Conservation (phyloP, 2,888 invertebrate genomes). For the Elegia similella region DNA sequence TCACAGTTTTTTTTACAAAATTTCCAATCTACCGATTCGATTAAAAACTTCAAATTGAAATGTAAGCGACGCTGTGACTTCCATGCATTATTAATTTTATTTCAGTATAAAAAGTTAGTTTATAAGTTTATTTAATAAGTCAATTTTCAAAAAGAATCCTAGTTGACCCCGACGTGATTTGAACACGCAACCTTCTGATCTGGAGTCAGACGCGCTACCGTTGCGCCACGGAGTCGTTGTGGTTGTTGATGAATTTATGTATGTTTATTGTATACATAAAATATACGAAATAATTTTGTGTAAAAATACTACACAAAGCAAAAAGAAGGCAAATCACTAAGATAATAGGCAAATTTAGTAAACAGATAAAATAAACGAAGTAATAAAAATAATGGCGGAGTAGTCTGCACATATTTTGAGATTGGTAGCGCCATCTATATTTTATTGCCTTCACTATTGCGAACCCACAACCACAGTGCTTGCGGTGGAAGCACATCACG, state of each 20-base stretch:
- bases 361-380: not conserved
- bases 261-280: not conserved
- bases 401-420: not conserved
- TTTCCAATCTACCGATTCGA: too few species aligned
- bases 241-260: not conserved
- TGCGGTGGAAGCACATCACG: too few species aligned
- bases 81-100: too few species aligned
- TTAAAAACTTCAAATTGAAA: too few species aligned
- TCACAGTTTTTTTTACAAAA: too few species aligned
- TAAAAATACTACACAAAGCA: not conserved
- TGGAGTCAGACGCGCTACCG: constrained; percentile 99
- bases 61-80: too few species aligned
- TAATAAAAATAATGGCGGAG: not conserved
- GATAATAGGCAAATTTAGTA: not conserved
- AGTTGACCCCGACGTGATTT: constrained; percentile 96
- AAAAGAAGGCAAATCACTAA: not conserved
- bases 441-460: not conserved
- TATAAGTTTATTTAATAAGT: not conserved
- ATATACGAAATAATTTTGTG: not conserved
- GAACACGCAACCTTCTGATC: constrained; percentile 99
- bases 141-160: not conserved
- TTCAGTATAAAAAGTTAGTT: too few species aligned
- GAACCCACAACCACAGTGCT: not conserved
- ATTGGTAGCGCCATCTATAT: constrained; percentile 7
- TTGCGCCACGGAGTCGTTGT: constrained; percentile 94